These are phyloP conservation scores for Pseudorhiza aurosa DNA, from an alignment of 30 jellyfish, hydroid and myxozoan genomes.

Conservation along the genomic window DNA sequence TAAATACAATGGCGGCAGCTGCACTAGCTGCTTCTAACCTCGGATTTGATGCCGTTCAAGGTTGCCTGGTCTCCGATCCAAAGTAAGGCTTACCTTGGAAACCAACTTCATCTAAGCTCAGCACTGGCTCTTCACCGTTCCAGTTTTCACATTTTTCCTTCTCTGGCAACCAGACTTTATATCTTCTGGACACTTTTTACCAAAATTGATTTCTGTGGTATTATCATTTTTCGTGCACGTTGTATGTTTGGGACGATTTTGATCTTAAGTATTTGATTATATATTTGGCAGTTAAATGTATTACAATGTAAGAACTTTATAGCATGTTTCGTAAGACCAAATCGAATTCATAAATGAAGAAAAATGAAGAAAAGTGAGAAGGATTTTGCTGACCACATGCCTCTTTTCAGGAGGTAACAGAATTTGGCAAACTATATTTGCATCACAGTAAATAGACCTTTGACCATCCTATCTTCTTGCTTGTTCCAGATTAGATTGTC, in stretches of 20 bases:
- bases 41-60: slow-evolving; percentile 93
- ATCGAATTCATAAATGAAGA: no score
- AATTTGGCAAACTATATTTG: no score
- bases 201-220: no score
- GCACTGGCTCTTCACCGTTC: background rate
- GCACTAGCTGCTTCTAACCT: slow-evolving; percentile 90
- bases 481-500: slow-evolving; percentile 67
- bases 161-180: background rate
- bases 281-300: no score
- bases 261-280: no score
- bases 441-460: background rate
- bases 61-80: slow-evolving; percentile 89
- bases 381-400: no score
- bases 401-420: no score
- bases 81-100: slow-evolving; percentile 21
- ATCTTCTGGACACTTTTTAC: background rate
- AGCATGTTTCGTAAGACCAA: no score
- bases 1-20: slow-evolving; percentile 97
- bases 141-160: background rate
- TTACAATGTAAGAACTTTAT: no score
- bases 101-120: background rate
- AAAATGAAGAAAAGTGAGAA: no score
- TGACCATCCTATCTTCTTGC: background rate
- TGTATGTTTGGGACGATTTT: no score
- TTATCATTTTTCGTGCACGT: no score